Conservation (phyloP, 2,797 vertebrate species). For the Urosaurus nigricauda region DNA sequence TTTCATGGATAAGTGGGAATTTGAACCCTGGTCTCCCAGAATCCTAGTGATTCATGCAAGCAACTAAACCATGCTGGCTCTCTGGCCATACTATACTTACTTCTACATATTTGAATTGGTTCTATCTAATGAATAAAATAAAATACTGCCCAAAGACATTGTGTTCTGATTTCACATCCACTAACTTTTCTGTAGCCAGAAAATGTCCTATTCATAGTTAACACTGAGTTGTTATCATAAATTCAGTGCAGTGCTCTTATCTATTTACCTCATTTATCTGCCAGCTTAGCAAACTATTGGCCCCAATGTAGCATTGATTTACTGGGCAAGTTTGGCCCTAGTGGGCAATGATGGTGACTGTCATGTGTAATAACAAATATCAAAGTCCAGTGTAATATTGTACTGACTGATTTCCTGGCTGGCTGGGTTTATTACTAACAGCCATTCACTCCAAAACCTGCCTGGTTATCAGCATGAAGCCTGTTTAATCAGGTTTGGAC, state of each 20-base stretch:
- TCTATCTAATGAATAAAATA: background rate
- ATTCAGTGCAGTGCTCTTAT: background rate
- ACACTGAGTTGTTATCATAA: background rate
- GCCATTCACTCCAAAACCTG: constrained; percentile 5
- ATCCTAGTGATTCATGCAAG: no score
- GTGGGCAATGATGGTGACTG: background rate
- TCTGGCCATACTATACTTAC: background rate
- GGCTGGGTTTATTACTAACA: constrained; percentile 8
- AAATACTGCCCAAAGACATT: background rate
- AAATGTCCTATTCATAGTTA: background rate
- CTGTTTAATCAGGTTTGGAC: constrained; percentile 41
- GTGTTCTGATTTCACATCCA: background rate
- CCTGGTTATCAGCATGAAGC: background rate
- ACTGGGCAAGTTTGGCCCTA: background rate
- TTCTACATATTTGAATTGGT: background rate
- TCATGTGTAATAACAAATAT: constrained; percentile 23
- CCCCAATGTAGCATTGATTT: no score
- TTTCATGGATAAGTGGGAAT: no score
- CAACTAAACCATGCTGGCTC: no score
- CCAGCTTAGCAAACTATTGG: background rate
- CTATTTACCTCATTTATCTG: background rate
- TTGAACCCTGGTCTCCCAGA: no score
- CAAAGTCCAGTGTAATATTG: constrained; percentile 22
- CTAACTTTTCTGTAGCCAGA: background rate
- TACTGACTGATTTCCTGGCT: background rate